phyloP scores from a whole-genome alignment of 2,888 invertebrate species.

The Beris chalybata region DNA sequence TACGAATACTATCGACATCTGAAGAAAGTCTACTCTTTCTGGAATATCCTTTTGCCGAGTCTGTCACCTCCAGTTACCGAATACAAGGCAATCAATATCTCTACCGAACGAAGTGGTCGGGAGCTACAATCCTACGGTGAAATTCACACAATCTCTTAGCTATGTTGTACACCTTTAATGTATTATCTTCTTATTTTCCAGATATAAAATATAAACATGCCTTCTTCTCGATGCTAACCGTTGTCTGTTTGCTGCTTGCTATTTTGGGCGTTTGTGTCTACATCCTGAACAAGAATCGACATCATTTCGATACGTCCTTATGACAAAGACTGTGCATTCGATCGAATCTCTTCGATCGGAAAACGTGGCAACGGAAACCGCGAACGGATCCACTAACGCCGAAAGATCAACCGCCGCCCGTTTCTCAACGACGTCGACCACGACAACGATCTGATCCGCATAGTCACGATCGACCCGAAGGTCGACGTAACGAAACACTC shows the following conservation, averaged over 20 bases:
- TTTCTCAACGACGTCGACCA: conserved; percentile 12
- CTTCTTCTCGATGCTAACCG: conserved; percentile 52
- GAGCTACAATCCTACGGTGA: conserved; percentile 34
- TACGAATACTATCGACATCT: conserved; percentile 50
- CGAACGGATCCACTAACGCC: conserved; percentile 10
- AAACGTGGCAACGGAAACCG: conserved; percentile 26
- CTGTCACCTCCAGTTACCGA: conserved; percentile 33
- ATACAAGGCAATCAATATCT: conserved; percentile 38
- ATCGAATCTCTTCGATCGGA: conserved; percentile 43
- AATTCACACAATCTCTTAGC: neutral
- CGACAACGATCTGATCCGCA: conserved; percentile 26
- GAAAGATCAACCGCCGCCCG: conserved; percentile 7
- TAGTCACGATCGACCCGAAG: neutral
- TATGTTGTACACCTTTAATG: neutral
- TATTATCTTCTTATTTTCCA: conserved; percentile 1
- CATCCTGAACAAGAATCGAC: conserved; percentile 49
- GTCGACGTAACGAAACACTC: conserved; percentile 29
- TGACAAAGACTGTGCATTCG: conserved; percentile 56
- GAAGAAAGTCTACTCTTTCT: conserved; percentile 52
- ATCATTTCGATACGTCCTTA: conserved; percentile 42
- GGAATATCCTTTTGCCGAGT: conserved; percentile 50
- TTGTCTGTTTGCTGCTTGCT: conserved; percentile 50
- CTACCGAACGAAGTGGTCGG: conserved; percentile 36
- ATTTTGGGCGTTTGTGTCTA: conserved; percentile 54
- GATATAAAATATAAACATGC: conserved; percentile 52